Conservation (phyloP, 2,888 invertebrate species). For the Syrista parreyssii region DNA sequence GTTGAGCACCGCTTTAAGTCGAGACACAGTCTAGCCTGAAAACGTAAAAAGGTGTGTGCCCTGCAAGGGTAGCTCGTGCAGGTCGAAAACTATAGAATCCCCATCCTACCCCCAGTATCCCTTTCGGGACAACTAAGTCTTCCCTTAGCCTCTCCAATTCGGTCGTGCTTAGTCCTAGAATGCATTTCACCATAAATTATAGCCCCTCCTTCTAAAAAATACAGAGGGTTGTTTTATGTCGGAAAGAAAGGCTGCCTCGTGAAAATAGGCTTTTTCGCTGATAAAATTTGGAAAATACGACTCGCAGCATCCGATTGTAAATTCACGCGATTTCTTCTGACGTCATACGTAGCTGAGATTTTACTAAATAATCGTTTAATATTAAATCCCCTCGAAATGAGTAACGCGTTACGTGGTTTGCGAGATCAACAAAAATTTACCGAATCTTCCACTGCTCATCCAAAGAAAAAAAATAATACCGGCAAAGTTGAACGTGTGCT, state of each 20-base stretch:
- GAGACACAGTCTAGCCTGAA: slow-evolving; percentile 4
- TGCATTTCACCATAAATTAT: slow-evolving; percentile 35
- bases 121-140: slow-evolving; percentile 48
- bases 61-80: slow-evolving; percentile 23
- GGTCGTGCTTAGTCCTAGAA: slow-evolving; percentile 18
- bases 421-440: not conserved
- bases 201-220: slow-evolving; percentile 10
- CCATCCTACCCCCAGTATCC: slow-evolving; percentile 26
- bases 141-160: slow-evolving; percentile 32
- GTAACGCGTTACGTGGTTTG: not conserved
- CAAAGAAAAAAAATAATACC: not conserved
- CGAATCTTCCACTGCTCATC: not conserved
- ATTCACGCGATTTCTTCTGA: slow-evolving; percentile 52
- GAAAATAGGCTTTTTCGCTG: slow-evolving; percentile 38
- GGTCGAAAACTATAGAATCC: slow-evolving; percentile 36
- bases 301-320: slow-evolving; percentile 30
- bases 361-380: too few relatives aligned
- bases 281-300: slow-evolving; percentile 26
- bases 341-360: slow-evolving; percentile 37
- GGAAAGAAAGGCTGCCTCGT: slow-evolving; percentile 38
- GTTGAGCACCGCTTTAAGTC: not conserved
- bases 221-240: slow-evolving; percentile 28
- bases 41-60: slow-evolving; percentile 33
- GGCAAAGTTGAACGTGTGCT: not conserved
- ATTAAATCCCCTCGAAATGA: not conserved